phyloP scores from a whole-genome alignment of 2,797 vertebrate species.

The Cynopterus sphinx region DNA sequence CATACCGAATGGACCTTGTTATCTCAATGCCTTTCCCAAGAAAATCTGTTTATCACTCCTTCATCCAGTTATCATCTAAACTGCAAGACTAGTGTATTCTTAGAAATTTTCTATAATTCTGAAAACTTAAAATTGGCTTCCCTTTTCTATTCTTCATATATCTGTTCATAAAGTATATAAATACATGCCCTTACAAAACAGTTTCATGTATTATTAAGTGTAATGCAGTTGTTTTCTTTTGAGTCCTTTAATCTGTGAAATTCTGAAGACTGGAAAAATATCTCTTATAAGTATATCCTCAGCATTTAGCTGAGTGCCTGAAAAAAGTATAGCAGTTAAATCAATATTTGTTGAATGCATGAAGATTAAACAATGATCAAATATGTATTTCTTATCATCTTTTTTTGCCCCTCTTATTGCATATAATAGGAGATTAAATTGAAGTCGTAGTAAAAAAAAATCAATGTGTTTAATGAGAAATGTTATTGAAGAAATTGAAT shows the following conservation, averaged over 20 bases:
- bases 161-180: background rate
- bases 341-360: background rate
- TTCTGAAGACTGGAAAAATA: background rate
- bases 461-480: conserved; percentile 59
- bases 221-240: background rate
- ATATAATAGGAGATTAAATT: conserved; percentile 37
- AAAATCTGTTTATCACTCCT: background rate
- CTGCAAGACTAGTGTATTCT: background rate
- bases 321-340: background rate
- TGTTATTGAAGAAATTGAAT: conserved; percentile 52
- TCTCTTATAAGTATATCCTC: background rate
- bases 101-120: background rate
- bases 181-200: background rate
- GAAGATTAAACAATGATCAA: background rate
- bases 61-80: background rate
- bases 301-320: background rate
- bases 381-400: background rate
- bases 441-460: conserved; percentile 41
- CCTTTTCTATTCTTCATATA: background rate
- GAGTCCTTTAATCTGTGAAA: background rate
- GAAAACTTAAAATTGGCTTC: background rate
- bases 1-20: background rate
- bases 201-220: background rate
- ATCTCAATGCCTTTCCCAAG: background rate
- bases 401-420: background rate